A percentile compares a stretch with the other conserved stretches of the same genome.
Evolutionary conservation across 2,113 vertebrate genomes (phyloP).

Genomic region (Chaenocephalus aceratus): DNA sequence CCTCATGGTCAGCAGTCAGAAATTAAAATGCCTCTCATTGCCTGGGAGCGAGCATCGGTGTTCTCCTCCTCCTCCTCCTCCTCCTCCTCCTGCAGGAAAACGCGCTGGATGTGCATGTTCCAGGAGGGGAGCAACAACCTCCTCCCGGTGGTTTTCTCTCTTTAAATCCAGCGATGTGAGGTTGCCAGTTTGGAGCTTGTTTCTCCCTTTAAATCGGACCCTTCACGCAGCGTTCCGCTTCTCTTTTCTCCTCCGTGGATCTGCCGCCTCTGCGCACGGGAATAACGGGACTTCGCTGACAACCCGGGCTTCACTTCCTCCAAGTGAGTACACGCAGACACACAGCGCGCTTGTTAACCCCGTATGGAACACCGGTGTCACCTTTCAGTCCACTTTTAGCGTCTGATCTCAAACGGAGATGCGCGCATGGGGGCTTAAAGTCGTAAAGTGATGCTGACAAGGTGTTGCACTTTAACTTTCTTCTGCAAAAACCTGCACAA

Average conservation of each 20-base stretch:
- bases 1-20: conserved; percentile 60
- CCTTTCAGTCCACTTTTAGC: conserved; percentile 18
- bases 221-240: conserved; percentile 10
- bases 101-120: conserved; percentile 19
- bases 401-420: conserved; percentile 10
- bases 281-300: conserved; percentile 32
- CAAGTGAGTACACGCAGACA: conserved; percentile 57
- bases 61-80: neutral
- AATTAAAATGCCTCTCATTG: conserved; percentile 47
- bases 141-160: conserved; percentile 1
- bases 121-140: conserved; percentile 29
- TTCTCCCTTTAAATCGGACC: conserved; percentile 24
- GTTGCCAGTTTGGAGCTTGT: conserved; percentile 41
- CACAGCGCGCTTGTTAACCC: neutral
- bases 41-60: conserved; percentile 40
- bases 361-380: neutral
- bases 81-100: conserved; percentile 4
- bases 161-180: conserved; percentile 13
- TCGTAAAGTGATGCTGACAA: conserved; percentile 45
- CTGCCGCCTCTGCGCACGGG: conserved; percentile 31
- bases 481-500: neutral
- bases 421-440: conserved; percentile 29
- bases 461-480: conserved; percentile 67
- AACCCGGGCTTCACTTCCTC: conserved; percentile 29
- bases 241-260: conserved; percentile 1